Percentiles rank a stretch among this genome's conserved stretches.
Evolutionary conservation across 1,140 invertebrate genomes (phyloP).

Genomic region (Myzus persicae): DNA sequence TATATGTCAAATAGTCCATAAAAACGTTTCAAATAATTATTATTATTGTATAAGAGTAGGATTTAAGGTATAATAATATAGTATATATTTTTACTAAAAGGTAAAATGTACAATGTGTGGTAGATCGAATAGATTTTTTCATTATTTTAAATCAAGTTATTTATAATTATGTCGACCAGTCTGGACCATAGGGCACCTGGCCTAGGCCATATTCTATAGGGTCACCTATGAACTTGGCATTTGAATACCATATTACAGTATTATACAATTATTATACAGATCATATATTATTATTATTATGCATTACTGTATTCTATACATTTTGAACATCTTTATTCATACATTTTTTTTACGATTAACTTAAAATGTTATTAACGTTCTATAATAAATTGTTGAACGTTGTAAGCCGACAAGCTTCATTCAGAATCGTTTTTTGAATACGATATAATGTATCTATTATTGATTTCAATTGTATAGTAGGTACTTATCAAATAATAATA

Average conservation of each 20-base stretch:
- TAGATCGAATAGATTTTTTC: not conserved
- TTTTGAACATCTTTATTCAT: not conserved
- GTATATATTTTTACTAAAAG: not conserved
- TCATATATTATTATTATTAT: not conserved
- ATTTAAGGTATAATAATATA: not conserved
- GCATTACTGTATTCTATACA: not conserved
- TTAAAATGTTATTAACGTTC: not conserved
- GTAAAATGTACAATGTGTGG: not conserved
- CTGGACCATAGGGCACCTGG: not conserved
- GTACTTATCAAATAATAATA: not conserved
- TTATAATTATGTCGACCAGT: not conserved
- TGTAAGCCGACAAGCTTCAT: not conserved
- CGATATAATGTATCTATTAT: not conserved
- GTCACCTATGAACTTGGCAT: no score
- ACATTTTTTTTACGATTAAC: not conserved
- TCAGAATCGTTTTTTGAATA: not conserved
- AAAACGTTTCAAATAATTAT: not conserved
- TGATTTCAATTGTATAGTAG: not conserved
- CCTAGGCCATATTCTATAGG: no score
- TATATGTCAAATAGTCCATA: not conserved
- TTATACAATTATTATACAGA: not conserved
- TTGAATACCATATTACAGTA: not conserved
- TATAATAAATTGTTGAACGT: not conserved
- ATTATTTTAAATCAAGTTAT: not conserved
- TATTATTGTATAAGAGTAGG: not conserved